Conservation (phyloP, 1,140 invertebrate genomes). For the Drosophila trapezifrons region DNA sequence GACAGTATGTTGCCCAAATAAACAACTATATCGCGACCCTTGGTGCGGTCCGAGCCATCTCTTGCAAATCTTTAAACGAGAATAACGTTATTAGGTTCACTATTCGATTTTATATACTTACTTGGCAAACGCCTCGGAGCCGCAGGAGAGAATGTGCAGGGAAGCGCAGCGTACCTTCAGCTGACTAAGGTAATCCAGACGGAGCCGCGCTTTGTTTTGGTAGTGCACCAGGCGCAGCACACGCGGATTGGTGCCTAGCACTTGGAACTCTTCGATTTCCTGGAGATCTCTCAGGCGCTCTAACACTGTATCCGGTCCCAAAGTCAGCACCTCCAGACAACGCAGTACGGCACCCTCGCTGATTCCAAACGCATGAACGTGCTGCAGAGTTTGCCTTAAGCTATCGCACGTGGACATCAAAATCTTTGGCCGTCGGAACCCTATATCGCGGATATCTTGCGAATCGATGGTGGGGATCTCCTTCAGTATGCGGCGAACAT, state of each 20-base stretch:
- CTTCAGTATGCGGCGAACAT: conserved; percentile 85
- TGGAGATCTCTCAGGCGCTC: conserved; percentile 85
- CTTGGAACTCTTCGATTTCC: conserved; percentile 85
- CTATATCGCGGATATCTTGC: conserved; percentile 84
- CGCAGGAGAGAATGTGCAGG: conserved; percentile 85
- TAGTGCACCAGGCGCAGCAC: conserved; percentile 86
- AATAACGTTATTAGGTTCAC: neutral
- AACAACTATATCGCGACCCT: conserved; percentile 85
- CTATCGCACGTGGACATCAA: conserved; percentile 85
- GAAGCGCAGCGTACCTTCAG: conserved; percentile 86
- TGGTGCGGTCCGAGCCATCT: conserved; percentile 86
- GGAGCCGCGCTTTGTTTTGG: conserved; percentile 85
- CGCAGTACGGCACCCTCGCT: conserved; percentile 84
- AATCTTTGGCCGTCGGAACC: conserved; percentile 85
- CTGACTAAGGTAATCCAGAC: conserved; percentile 85
- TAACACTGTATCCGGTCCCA: conserved; percentile 85
- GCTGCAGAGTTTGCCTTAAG: conserved; percentile 84
- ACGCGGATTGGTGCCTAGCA: conserved; percentile 85
- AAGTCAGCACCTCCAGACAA: conserved; percentile 85
- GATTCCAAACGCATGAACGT: conserved; percentile 85
- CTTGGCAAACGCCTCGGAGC: conserved; percentile 86
- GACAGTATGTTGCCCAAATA: conserved; percentile 70
- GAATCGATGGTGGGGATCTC: conserved; percentile 85
- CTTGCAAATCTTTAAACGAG: conserved; percentile 84
- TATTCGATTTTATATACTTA: conserved; percentile 63